Evolutionary conservation across 2,113 vertebrate genomes (phyloP), one percentile per base, ranked within the genome.

Genomic region (Sterrhoptilus dennistouni): DNA sequence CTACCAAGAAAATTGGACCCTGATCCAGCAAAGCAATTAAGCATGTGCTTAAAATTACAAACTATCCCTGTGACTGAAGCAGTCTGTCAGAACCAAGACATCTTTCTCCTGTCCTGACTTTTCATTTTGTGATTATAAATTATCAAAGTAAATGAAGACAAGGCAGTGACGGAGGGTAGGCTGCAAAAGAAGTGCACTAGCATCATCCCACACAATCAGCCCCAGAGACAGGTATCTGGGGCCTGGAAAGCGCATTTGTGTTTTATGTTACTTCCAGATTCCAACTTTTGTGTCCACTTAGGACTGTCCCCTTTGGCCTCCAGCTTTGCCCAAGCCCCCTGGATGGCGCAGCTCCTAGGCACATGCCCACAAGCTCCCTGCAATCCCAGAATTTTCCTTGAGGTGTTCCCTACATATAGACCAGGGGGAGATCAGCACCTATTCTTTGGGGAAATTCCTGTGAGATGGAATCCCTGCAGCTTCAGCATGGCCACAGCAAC

Each of bases 11-110:
- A 80, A 21, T 65, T 90, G 36, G 64, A 81, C 21, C 40, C 45
- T 1, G 2, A 87, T 96, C 69, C 90, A 92, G 65, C 56, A 83
- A 78, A 92, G 15, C 28, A 89, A 72, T 92, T 81, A 92, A 92
- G 25, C 22, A 35, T 36, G 49, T 84, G 64, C 83, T 87, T 93
- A 83, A 95, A 90, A 94, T 86, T 81, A 56, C 27, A 40, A 93
- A 63, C 11, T 27, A 27, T 83, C n/a, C 60, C 11, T n/a, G 31
- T 45, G 60, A 54, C n/a, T 49, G 49, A 95, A 86, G 69, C 20
- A 35, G 40, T 82, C 49, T 84, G 25, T 66, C 28, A 90, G 61
- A 93, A 81, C 25, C 24, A 89, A 36, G 27, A 70, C 53, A 77
- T 33, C 70, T 90, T 90, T 84, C 36, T 87, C 29, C 61, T 77